Percentiles rank a stretch among this genome's conserved stretches.
Conservation (phyloP, 2,797 vertebrate species). For the Enteromius argenteus region DNA sequence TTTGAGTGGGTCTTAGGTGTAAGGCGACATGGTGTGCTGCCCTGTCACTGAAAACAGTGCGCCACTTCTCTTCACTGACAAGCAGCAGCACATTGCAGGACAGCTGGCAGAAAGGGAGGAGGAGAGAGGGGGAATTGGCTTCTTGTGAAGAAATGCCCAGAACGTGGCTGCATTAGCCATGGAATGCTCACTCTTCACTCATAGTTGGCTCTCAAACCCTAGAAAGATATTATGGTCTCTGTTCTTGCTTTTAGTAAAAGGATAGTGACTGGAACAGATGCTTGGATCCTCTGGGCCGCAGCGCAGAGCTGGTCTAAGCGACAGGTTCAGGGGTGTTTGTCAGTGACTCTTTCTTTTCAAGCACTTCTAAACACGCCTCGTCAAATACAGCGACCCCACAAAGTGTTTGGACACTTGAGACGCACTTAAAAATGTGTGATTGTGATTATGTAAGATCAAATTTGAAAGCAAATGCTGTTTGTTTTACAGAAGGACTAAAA, state of each 20-base stretch:
- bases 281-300: slow-evolving; percentile 42
- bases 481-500: background rate
- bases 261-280: slow-evolving; percentile 75
- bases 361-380: slow-evolving; percentile 16
- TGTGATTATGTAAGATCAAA: background rate
- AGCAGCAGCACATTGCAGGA: slow-evolving; percentile 90
- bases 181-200: slow-evolving; percentile 61
- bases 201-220: slow-evolving; percentile 58
- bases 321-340: slow-evolving; percentile 31
- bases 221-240: slow-evolving; percentile 61
- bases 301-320: slow-evolving; percentile 5
- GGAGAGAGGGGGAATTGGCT: slow-evolving; percentile 58
- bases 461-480: background rate
- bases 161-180: slow-evolving; percentile 62
- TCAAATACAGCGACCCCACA: slow-evolving; percentile 12
- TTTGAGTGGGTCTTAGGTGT: slow-evolving; percentile 48
- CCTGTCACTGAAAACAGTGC: slow-evolving; percentile 72
- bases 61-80: slow-evolving; percentile 80
- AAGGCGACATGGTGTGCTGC: slow-evolving; percentile 61
- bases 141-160: slow-evolving; percentile 68
- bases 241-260: slow-evolving; percentile 60
- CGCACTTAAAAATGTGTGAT: background rate
- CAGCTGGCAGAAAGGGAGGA: slow-evolving; percentile 82
- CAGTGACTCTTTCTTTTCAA: slow-evolving; percentile 22
- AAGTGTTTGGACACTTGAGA: slow-evolving; percentile 11